These are phyloP conservation scores for Pterois miles DNA, from an alignment of 2,797 vertebrate genomes.

Conservation along the genomic window DNA sequence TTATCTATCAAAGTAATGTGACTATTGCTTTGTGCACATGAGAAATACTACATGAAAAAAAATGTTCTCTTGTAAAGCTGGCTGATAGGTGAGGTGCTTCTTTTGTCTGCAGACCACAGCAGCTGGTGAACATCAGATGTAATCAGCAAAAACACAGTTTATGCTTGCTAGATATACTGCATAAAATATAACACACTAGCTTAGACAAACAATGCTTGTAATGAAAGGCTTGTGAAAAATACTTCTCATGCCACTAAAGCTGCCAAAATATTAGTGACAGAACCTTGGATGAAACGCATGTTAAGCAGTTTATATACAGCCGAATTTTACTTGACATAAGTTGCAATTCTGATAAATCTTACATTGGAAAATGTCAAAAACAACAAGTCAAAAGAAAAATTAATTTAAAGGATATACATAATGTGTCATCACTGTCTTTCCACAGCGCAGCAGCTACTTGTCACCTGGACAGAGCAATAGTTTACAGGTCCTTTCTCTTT, in stretches of 20 bases:
- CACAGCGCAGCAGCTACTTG: not conserved
- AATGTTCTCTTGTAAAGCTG: not conserved
- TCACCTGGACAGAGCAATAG: too few relatives aligned
- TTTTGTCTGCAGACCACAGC: not conserved
- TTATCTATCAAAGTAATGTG: not conserved
- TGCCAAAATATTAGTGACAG: not conserved
- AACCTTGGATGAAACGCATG: not conserved
- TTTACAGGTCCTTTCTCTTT: too few relatives aligned
- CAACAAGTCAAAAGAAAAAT: not conserved
- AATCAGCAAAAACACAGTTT: not conserved
- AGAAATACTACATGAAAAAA: not conserved
- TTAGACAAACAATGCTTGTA: too few relatives aligned
- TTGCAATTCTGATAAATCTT: not conserved
- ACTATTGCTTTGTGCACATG: not conserved
- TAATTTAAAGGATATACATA: not conserved
- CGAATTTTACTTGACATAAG: not conserved
- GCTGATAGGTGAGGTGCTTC: not conserved
- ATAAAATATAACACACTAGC: not conserved
- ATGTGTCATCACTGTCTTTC: not conserved
- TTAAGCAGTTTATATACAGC: not conserved
- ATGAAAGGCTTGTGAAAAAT: too few relatives aligned
- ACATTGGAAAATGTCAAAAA: not conserved
- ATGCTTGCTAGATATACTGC: not conserved
- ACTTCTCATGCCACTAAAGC: constrained; percentile 33
- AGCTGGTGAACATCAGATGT: not conserved